Conservation (phyloP, 1,140 invertebrate genomes). For the Camponotus floridanus region DNA sequence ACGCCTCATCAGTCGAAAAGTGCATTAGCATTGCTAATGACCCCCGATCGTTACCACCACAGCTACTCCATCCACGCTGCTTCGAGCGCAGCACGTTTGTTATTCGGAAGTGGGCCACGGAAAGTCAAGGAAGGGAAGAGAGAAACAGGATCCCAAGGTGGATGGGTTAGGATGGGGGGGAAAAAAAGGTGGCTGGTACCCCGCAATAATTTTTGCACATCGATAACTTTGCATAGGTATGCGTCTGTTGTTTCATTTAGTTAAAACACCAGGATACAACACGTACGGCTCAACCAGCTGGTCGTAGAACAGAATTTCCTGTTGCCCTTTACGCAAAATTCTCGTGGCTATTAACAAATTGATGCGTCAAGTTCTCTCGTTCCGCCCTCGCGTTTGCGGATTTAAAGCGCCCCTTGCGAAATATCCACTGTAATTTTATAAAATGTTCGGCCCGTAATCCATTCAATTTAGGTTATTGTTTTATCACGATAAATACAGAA, state of each 20-base stretch:
- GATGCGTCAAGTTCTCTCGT: constrained; percentile 26
- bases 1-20: constrained; percentile 81
- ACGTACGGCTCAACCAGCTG: not conserved
- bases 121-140: not conserved
- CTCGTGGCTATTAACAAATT: constrained; percentile 55
- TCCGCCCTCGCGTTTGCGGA: not conserved
- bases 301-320: constrained; percentile 25
- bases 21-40: constrained; percentile 84
- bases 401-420: constrained; percentile 41
- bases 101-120: constrained; percentile 67
- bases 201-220: constrained; percentile 36
- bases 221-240: constrained; percentile 46
- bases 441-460: constrained; percentile 37
- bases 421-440: constrained; percentile 47
- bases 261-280: constrained; percentile 8
- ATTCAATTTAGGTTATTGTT: constrained; percentile 58
- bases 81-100: constrained; percentile 57
- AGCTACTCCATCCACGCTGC: constrained; percentile 43
- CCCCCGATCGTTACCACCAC: constrained; percentile 80
- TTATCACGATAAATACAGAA: constrained; percentile 56
- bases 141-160: constrained; percentile 15
- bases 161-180: no score
- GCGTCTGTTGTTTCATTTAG: constrained; percentile 50
- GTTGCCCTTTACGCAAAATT: constrained; percentile 48
- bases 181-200: not conserved